These are phyloP conservation scores for Lasioglossum marginatum DNA, from an alignment of 2,888 invertebrate species.

Conservation along the genomic window DNA sequence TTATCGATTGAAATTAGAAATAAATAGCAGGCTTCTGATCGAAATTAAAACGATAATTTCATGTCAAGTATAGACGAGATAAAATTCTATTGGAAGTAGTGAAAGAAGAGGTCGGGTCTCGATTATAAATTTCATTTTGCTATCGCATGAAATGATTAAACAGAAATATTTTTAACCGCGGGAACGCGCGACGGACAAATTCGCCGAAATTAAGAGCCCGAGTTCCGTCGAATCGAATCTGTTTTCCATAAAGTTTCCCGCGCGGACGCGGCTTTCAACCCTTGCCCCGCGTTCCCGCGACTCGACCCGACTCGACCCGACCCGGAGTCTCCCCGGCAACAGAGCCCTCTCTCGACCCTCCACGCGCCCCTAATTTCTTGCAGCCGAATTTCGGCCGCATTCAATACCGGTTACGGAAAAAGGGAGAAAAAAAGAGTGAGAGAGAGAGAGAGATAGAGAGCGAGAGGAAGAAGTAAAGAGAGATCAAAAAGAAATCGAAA, in stretches of 20 bases:
- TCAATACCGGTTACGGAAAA: background rate
- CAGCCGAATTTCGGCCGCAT: background rate
- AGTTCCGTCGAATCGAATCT: background rate
- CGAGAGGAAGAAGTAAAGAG: background rate
- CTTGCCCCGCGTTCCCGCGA: background rate
- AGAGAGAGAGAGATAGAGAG: background rate
- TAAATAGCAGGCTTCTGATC: background rate
- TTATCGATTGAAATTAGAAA: background rate
- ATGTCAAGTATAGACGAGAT: background rate
- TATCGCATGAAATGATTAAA: background rate
- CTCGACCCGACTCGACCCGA: background rate
- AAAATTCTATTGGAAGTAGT: background rate
- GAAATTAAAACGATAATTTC: background rate
- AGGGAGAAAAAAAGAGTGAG: background rate
- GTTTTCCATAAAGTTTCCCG: constrained; percentile 5
- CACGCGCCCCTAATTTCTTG: background rate
- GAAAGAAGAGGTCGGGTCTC: background rate
- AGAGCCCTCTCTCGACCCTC: background rate
- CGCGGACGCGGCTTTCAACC: constrained; percentile 2
- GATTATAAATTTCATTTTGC: background rate
- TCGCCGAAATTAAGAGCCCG: background rate
- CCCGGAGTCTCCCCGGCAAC: background rate
- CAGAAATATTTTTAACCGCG: background rate
- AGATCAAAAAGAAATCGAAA: background rate
- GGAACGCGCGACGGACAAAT: background rate